Evolutionary conservation across 2,888 invertebrate genomes (phyloP).

Genomic region (Melitaea athalia): DNA sequence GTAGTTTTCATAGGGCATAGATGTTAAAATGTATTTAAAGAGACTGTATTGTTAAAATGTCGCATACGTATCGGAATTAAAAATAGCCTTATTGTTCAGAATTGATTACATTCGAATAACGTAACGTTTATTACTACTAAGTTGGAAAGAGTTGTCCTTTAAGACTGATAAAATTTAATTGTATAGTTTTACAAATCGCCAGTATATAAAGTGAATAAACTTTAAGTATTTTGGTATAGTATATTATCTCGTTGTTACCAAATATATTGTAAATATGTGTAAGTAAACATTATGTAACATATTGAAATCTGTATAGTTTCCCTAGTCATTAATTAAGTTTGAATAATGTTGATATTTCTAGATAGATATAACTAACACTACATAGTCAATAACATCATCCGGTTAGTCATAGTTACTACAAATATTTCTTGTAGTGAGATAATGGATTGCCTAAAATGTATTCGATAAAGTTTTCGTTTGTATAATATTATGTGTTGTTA

Average conservation of each 20-base stretch:
- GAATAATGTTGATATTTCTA: conserved; percentile 62
- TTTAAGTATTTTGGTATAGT: conserved; percentile 76
- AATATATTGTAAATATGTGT: conserved; percentile 77
- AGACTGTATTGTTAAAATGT: conserved; percentile 69
- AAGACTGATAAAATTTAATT: conserved; percentile 75
- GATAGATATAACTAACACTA: conserved; percentile 39
- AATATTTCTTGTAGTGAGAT: conserved; percentile 32
- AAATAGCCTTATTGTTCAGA: conserved; percentile 55
- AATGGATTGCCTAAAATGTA: conserved; percentile 35
- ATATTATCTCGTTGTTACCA: conserved; percentile 79
- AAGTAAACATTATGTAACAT: conserved; percentile 58
- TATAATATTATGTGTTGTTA: conserved; percentile 30
- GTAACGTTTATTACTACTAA: conserved; percentile 29
- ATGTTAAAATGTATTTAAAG: conserved; percentile 51
- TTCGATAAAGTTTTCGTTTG: conserved; percentile 30
- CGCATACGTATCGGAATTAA: conserved; percentile 57
- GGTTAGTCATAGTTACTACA: conserved; percentile 22
- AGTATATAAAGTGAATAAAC: conserved; percentile 66
- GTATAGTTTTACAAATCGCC: conserved; percentile 63
- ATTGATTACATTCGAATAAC: conserved; percentile 30
- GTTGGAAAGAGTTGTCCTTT: conserved; percentile 50
- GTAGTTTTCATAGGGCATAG: conserved; percentile 51
- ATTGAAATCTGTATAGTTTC: conserved; percentile 67
- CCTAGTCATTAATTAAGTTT: conserved; percentile 79
- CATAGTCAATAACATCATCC: conserved; percentile 38